Evolutionary conservation across 2,113 vertebrate species (phyloP), one percentile per base, ranked within the genome.

Genomic region (Orthonyx spaldingii): DNA sequence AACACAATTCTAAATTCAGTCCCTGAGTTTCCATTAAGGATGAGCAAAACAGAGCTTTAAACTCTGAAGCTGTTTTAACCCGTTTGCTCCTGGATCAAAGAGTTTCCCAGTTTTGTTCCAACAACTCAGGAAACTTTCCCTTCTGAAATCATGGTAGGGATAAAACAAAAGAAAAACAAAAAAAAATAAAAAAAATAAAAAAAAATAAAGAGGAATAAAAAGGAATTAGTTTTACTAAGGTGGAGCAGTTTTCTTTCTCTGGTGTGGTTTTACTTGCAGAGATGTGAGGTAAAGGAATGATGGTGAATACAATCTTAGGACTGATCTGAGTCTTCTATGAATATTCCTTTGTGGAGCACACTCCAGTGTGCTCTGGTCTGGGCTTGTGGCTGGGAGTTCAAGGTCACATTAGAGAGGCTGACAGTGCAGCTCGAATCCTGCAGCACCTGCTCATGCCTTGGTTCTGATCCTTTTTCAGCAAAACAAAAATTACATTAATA

Each of bases 21-120:
- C 85, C 68, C 95, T 20, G 68, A 90, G 50, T 97, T 96, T 93
- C 90, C 93, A 95, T 61, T 93, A 63, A 84, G 87, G 89, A 96
- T 89, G 96, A 96, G 93, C 75, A 95, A 96, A 96, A 60, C 87
- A 81, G 44, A 89, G 87, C 61, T 94, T 97, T 76, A 90, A 86
- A 94, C 74, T 60, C 55, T 44, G 19, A 93, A 75, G 76, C 74
- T 87, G 14, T 52, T 94, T 96, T 97, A 95, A 97, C 93, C 86
- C 92, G 15, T 95, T 87, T 86, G 49, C 21, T 84, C n/a, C 92
- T 75, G 89, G 68, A 87, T 82, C 47, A 84, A 79, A 95, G 71
- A 75, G 47, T 13, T 66, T 69, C 44, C 47, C 72, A 15, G 61
- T 60, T 90, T 86, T 19, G 5, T 81, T 72, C 52, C 69, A 70